Base-by-base conservation (phyloP, 2,888 invertebrate species). In the Drosophila mettleri region DNA sequence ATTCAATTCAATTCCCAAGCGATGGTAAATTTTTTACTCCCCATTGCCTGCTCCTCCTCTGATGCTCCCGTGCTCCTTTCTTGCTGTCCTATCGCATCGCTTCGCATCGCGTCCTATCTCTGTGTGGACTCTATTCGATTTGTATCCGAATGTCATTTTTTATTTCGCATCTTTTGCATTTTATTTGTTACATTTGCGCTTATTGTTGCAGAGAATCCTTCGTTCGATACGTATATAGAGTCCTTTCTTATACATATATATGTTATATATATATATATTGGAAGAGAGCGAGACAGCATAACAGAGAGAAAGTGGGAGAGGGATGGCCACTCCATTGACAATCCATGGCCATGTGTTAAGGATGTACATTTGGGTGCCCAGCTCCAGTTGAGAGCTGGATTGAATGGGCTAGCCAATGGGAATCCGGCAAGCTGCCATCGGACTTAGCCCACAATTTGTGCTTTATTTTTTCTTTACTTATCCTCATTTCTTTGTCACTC, bases 101-200 rank as follows among this genome's bases (percentile, higher is more conserved):
- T 49, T 60, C 34, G 43, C 22, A 41, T n/a, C 48, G 53, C 36
- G 49, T 60, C 39, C 53, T 55, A 58, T 60, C 79, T 31, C 79
- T 31, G 33, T 39, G 20, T 33, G 57, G 76, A 63, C 63, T 79
- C 70, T 57, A 75, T 85, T 81, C 89, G 88, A 85, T 89, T 89
- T 89, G 82, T 89, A 87, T 88, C 74, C 78, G 82, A 88, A 89
- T 89, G 89, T 82, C 89, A 88, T 88, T 88, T 88, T 87, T 87
- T 88, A 86, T 86, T 87, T 89, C 86, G 80, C 74, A 85, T 81
- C 77, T 77, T 77, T 74, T 78, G 73, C 88, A 80, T 89, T 82
- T 84, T 88, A 88, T 86, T 88, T 88, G 86, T 83, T 82, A 88
- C 84, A 81, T 74, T 89, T 83, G 81, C 77, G 72, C 77, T 81